A percentile compares a stretch with the other conserved stretches of the same genome.
Evolutionary conservation across 2,888 invertebrate species (phyloP).

Genomic region (Argynnis bischoffii): DNA sequence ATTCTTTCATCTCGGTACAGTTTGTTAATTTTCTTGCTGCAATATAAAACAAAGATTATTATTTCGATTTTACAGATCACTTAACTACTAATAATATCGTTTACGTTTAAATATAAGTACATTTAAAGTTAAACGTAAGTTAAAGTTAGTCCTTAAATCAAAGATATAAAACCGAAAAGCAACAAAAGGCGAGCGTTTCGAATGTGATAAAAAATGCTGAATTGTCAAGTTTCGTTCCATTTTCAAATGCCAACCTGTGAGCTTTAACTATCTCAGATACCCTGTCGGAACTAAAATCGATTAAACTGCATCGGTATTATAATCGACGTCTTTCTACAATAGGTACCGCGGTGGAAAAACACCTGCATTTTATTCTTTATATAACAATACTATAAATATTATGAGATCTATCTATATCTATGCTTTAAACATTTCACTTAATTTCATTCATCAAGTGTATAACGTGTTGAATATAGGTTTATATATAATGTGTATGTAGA

Average conservation of each 20-base stretch:
- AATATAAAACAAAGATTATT: background rate
- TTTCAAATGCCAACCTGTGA: slow-evolving; percentile 58
- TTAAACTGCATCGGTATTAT: slow-evolving; percentile 43
- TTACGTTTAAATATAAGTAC: too few species aligned
- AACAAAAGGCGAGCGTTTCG: slow-evolving; percentile 49
- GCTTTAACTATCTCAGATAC: slow-evolving; percentile 48
- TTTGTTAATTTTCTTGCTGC: slow-evolving; percentile 8
- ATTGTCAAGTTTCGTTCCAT: slow-evolving; percentile 55
- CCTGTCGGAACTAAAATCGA: slow-evolving; percentile 61
- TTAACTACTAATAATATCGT: too few species aligned
- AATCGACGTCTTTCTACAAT: slow-evolving; percentile 37
- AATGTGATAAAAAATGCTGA: slow-evolving; percentile 61
- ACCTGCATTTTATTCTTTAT: too few species aligned
- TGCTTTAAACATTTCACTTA: too few species aligned
- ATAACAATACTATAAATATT: too few species aligned
- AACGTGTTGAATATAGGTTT: too few species aligned
- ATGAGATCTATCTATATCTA: too few species aligned
- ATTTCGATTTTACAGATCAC: slow-evolving; percentile 1
- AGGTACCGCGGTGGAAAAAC: slow-evolving; percentile 8
- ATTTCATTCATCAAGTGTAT: too few species aligned
- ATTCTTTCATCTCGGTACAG: slow-evolving; percentile 27
- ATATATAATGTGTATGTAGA: too few species aligned
- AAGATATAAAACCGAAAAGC: slow-evolving; percentile 29
- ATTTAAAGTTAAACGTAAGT: too few species aligned
- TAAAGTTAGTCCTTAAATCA: slow-evolving; percentile 5